Percentiles rank a stretch among this genome's conserved stretches.
phyloP scores from a whole-genome alignment of 2,113 vertebrate genomes.

The Oreocharis arfaki region DNA sequence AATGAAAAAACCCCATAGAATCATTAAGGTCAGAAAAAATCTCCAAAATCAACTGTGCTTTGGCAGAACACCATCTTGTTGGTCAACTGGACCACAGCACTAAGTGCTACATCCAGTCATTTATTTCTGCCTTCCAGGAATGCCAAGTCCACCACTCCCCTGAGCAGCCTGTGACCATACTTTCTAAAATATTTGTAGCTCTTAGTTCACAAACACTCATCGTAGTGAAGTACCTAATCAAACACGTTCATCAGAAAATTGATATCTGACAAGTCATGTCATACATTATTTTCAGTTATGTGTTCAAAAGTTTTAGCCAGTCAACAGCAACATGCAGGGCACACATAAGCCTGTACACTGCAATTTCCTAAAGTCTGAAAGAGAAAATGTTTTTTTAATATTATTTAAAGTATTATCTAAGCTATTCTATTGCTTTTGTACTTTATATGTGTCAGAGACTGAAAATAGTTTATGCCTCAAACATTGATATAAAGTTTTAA shows the following conservation, averaged over 20 bases:
- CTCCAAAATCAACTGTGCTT: neutral
- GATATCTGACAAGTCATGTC: neutral
- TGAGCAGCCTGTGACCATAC: neutral
- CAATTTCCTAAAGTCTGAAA: neutral
- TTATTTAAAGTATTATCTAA: neutral
- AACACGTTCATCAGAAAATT: neutral
- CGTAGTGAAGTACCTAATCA: neutral
- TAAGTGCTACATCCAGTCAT: neutral
- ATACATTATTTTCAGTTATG: neutral
- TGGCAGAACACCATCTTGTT: neutral
- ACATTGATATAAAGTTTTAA: too few relatives aligned
- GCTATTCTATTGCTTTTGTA: neutral
- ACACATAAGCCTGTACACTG: accelerated
- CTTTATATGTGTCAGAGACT: too few relatives aligned
- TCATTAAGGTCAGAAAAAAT: neutral
- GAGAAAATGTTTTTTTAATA: neutral
- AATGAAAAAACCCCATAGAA: neutral
- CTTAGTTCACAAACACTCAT: neutral
- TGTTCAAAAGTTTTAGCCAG: neutral
- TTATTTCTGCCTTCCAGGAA: neutral
- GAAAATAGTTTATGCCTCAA: too few relatives aligned
- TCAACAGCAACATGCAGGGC: neutral
- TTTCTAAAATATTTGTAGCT: neutral
- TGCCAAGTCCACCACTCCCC: neutral
- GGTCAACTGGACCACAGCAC: neutral